Conservation (phyloP, 2,888 invertebrate genomes). For the Luperina nickerlii region DNA sequence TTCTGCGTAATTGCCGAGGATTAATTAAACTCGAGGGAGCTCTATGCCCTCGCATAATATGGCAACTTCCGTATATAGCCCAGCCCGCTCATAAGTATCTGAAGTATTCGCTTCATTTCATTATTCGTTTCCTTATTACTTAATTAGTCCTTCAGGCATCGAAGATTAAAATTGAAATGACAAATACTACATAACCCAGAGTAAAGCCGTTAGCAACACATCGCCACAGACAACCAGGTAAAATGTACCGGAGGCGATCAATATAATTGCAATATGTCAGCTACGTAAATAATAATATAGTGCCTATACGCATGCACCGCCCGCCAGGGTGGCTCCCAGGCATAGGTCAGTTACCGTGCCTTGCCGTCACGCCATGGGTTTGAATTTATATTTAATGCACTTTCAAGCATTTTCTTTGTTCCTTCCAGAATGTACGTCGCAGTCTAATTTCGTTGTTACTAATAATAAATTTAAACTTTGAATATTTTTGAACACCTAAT, state of each 20-base stretch:
- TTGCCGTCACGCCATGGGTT: slow-evolving; percentile 55
- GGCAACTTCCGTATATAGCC: slow-evolving; percentile 34
- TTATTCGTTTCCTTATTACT: not conserved
- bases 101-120: not conserved
- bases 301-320: slow-evolving; percentile 79
- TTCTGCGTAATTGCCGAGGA: slow-evolving; percentile 60
- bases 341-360: slow-evolving; percentile 83
- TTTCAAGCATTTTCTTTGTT: slow-evolving; percentile 47
- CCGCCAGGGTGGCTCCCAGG: slow-evolving; percentile 73
- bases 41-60: slow-evolving; percentile 38
- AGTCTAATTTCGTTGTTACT: slow-evolving; percentile 22
- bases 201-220: slow-evolving; percentile 10
- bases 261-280: slow-evolving; percentile 80
- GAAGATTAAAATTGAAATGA: not conserved
- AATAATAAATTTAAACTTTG: slow-evolving; percentile 19
- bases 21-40: slow-evolving; percentile 52
- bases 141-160: not conserved
- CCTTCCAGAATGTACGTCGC: slow-evolving; percentile 7
- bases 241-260: slow-evolving; percentile 69
- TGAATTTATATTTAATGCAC: slow-evolving; percentile 54
- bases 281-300: slow-evolving; percentile 72
- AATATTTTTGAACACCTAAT: slow-evolving; percentile 20
- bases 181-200: not conserved
- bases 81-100: slow-evolving; percentile 10
- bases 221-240: slow-evolving; percentile 39